Evolutionary conservation across 64 coral and sea anemone species (phyloP), one percentile per base, ranked within the genome.

Genomic region (Pocillopora damicornis): DNA sequence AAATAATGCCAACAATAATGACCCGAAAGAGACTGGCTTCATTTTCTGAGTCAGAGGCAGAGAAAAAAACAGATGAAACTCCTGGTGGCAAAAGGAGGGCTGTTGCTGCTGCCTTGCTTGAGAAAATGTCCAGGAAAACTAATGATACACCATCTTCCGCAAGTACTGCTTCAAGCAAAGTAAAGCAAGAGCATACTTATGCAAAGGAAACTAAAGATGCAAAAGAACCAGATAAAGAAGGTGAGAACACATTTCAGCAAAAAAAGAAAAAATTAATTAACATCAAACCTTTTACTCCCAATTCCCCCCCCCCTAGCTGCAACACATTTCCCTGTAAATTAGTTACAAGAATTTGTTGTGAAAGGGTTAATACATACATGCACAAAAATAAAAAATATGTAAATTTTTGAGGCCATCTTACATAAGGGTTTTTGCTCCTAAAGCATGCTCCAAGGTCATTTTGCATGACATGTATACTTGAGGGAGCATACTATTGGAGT

Each of bases 101-200:
- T 72, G 63, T 85, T 20, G 67, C 67, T 59, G 81, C n/a, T n/a
- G 81, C 81, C 9, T n/a, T 85, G 81, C 20, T 85, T 0, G 81
- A 85, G 51, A 85, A 72, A 38, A 73, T 85, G 63, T 85, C 81
- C 65, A 85, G 81, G 37, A 85, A 85, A 38, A n/a, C 81, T 85
- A 38, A 1, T 73, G 64, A 58, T 10, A 37, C 61, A 13, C 8
- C 69, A 17, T 60, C 56, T 30, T 20, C 86, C 35, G 16, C 57
- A 4, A 76, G 35, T 88, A 74, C 9, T 13, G 36, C 73, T 61
- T 30, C 35, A 11, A 62, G 15, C n/a, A 88, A 88, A 66, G 61
- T 51, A 4, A 77, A 60, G 58, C 57, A n/a, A 36, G 58, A 45
- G 17, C 37, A 79, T 60, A 26, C 76, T 79, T 79, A 45, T 56